phyloP scores from a whole-genome alignment of 2,113 vertebrate species.

The Pelodiscus sinensis region DNA sequence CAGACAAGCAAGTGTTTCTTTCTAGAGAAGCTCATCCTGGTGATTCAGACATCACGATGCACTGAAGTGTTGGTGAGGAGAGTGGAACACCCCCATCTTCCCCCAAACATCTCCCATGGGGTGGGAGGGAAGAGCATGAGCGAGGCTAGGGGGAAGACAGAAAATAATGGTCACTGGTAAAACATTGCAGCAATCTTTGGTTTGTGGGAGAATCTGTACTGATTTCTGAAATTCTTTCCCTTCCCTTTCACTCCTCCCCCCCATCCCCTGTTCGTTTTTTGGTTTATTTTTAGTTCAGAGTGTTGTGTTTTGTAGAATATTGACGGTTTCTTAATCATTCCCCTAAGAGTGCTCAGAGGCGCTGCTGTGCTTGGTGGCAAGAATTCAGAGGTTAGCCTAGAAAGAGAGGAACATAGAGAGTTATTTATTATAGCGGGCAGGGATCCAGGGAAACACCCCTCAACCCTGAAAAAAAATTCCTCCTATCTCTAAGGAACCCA shows the following conservation, averaged over 20 bases:
- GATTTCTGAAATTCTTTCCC: background rate
- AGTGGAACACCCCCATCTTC: background rate
- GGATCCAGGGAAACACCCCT: background rate
- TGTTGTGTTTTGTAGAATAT: background rate
- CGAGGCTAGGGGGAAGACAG: background rate
- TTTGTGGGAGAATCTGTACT: background rate
- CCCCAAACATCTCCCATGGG: conserved; percentile 9
- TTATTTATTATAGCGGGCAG: background rate
- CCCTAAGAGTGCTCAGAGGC: conserved; percentile 2
- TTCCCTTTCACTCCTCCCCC: background rate
- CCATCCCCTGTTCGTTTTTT: background rate
- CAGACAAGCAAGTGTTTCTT: background rate
- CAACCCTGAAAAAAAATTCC: background rate
- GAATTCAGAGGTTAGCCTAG: conserved; percentile 30
- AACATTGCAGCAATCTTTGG: background rate
- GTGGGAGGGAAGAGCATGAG: background rate
- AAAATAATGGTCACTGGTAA: background rate
- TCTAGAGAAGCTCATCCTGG: background rate
- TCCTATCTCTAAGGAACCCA: background rate
- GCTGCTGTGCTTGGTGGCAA: conserved; percentile 49
- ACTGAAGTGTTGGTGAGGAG: background rate
- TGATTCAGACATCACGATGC: conserved; percentile 64
- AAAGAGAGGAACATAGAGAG: background rate
- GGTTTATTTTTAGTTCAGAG: background rate
- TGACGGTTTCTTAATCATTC: conserved; percentile 1